Evolutionary conservation across 2,888 invertebrate species (phyloP), one percentile per base, ranked within the genome.

Genomic region (Caenorhabditis sp.): DNA sequence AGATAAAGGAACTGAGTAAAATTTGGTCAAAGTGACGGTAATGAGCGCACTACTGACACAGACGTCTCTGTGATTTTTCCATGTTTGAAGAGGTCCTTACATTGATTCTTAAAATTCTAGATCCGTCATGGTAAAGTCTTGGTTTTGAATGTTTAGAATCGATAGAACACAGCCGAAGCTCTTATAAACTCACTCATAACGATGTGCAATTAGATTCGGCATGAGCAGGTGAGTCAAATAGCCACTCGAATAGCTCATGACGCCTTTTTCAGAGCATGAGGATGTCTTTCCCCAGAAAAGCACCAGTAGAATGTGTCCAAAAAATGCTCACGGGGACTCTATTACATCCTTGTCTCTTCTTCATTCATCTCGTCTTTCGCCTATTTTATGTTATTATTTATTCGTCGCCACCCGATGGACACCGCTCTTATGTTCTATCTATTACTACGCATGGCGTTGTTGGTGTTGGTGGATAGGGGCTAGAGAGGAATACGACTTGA

Each of bases 311-410:
- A 77, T 77, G 56, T 77, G 77, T 77, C 69, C 77, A 77, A 77
- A 77, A 77, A 77, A 77, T 80, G 80, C 80, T 80, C 80, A 80
- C 80, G 80, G 80, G 80, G 73, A 68, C 80, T 80, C 73, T 74
- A 80, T 80, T 80, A 80, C 80, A 80, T 80, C 59, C 56, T 59
- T 69, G 59, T 59, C 59, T 58, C 70, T 44, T 44, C 59, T 59
- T 49, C 44, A 58, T 59, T 59, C 72, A 59, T 59, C 72, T 70
- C 58, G 56, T 59, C 63, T 66, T 51, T 59, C 56, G 26, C 66
- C 68, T 59, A 68, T 80, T 80, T 80, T 80, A 80, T 80, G 80
- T 80, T 80, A 80, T 80, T 80, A 80, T 80, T 80, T 80, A 80
- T 80, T 80, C 80, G 80, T 28, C 63, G 41, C 26, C 54, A 61